phyloP scores from a whole-genome alignment of 2,888 invertebrate species.

The Frankliniella intonsa region DNA sequence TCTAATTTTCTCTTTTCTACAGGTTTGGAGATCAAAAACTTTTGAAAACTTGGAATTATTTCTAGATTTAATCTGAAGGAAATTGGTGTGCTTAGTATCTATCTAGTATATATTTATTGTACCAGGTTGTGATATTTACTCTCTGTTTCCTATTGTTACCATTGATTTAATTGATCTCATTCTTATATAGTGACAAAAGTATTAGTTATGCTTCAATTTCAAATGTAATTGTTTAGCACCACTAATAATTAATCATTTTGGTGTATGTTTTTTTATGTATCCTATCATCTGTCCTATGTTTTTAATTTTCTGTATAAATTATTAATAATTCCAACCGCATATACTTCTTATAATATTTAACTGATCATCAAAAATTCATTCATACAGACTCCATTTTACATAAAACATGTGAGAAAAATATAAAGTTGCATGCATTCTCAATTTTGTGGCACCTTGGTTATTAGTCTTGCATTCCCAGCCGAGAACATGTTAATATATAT shows the following conservation, averaged over 20 bases:
- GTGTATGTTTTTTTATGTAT: no score
- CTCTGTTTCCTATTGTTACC: slow-evolving; percentile 8
- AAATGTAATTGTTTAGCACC: background rate
- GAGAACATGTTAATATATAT: background rate
- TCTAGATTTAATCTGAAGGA: background rate
- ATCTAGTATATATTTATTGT: background rate
- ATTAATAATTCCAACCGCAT: no score
- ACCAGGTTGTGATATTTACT: background rate
- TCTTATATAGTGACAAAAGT: background rate
- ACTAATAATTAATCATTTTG: no score
- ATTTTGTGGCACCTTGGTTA: background rate
- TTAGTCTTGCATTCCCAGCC: background rate
- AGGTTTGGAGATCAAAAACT: background rate
- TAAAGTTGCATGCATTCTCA: background rate
- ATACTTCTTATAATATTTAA: background rate
- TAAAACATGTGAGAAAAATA: background rate
- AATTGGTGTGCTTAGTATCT: no score
- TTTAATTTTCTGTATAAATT: no score
- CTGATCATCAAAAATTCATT: background rate
- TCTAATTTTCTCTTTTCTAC: background rate
- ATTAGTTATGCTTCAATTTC: background rate
- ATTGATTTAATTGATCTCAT: background rate
- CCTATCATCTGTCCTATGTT: no score
- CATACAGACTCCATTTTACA: background rate
- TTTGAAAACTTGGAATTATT: background rate